A percentile compares a stretch with the other conserved stretches of the same genome.
phyloP scores from a whole-genome alignment of 2,797 vertebrate species.

The Platalea minor region DNA sequence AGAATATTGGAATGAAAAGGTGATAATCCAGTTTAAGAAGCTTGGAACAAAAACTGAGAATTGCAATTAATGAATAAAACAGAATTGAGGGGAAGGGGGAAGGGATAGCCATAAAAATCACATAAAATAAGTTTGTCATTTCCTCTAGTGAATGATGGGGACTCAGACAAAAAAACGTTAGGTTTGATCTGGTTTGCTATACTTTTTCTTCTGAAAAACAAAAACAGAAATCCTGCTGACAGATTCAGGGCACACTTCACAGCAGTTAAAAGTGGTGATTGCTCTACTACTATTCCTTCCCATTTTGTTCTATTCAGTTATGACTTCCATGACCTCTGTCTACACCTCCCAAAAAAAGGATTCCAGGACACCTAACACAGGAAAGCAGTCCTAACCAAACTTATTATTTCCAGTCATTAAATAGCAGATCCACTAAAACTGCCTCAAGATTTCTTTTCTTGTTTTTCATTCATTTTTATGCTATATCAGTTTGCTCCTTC shows the following conservation, averaged over 20 bases:
- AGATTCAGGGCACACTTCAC: slow-evolving; percentile 72
- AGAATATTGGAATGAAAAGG: slow-evolving; percentile 36
- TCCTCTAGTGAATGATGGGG: slow-evolving; percentile 55
- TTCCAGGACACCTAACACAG: slow-evolving; percentile 62
- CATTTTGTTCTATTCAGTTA: slow-evolving; percentile 51
- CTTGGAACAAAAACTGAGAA: slow-evolving; percentile 27
- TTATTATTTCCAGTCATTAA: background rate
- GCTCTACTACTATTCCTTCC: slow-evolving; percentile 42
- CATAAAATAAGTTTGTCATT: slow-evolving; percentile 54
- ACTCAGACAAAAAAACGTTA: slow-evolving; percentile 58
- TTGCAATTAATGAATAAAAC: slow-evolving; percentile 38
- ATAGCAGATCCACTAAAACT: background rate
- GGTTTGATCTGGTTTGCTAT: slow-evolving; percentile 66
- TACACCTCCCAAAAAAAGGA: slow-evolving; percentile 64
- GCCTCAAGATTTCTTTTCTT: background rate
- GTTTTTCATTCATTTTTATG: background rate
- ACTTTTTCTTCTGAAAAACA: slow-evolving; percentile 61
- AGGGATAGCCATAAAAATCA: slow-evolving; percentile 50
- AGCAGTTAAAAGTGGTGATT: slow-evolving; percentile 59
- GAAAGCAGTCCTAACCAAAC: slow-evolving; percentile 9
- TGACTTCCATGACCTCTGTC: slow-evolving; percentile 73
- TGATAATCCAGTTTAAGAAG: slow-evolving; percentile 54
- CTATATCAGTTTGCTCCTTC: background rate
- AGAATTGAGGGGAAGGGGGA: slow-evolving; percentile 25
- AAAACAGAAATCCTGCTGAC: slow-evolving; percentile 72